Conservation (phyloP, 2,113 vertebrate genomes). For the Periophthalmodon schlosseri region DNA sequence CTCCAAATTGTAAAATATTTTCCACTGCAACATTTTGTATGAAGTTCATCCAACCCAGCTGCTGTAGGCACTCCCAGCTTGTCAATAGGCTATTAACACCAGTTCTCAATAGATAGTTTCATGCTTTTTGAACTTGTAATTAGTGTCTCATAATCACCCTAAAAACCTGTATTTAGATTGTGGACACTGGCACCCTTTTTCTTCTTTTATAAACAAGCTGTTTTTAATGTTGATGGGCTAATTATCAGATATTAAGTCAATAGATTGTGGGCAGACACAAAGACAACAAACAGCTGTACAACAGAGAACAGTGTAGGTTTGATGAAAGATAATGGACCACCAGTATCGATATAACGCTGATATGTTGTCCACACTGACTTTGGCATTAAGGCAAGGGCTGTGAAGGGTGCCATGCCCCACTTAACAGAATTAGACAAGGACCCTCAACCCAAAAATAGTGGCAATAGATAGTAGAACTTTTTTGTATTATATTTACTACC, state of each 20-base stretch:
- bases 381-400: neutral
- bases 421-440: no score
- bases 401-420: no score
- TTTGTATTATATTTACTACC: neutral
- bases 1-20: conserved; percentile 40
- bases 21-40: conserved; percentile 44
- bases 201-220: conserved; percentile 66
- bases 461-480: no score
- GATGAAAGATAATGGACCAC: neutral
- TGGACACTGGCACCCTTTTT: conserved; percentile 31
- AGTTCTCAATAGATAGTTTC: conserved; percentile 66
- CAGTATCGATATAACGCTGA: neutral
- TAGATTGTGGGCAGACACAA: conserved; percentile 35
- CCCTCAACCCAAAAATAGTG: no score
- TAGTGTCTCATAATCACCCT: conserved; percentile 59
- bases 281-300: conserved; percentile 60
- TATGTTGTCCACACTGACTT: neutral
- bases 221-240: conserved; percentile 65
- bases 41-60: conserved; percentile 69
- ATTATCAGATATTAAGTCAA: conserved; percentile 69
- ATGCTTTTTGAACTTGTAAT: conserved; percentile 69
- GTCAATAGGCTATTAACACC: conserved; percentile 76
- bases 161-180: conserved; percentile 42
- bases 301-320: conserved; percentile 56
- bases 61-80: conserved; percentile 56